These are phyloP conservation scores for Merluccius polli DNA, from an alignment of 2,797 vertebrate genomes.

Conservation along the genomic window DNA sequence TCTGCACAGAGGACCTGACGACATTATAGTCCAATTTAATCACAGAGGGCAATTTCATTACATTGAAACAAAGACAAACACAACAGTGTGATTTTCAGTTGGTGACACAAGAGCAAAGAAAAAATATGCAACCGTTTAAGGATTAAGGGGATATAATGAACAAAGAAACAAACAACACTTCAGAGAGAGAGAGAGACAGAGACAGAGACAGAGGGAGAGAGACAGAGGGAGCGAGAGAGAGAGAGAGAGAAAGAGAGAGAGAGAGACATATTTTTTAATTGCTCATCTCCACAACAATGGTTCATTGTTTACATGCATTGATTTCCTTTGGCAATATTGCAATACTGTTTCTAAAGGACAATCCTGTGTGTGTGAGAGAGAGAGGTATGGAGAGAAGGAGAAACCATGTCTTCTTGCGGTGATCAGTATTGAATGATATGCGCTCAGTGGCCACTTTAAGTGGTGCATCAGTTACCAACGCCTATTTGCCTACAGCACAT, in stretches of 20 bases:
- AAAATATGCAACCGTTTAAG: background rate
- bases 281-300: background rate
- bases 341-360: background rate
- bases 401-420: background rate
- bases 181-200: background rate
- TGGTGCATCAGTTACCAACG: background rate
- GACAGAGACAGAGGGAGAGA: background rate
- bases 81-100: background rate
- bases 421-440: background rate
- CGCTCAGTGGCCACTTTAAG: background rate
- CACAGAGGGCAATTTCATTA: background rate
- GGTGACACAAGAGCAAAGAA: background rate
- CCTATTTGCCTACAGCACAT: background rate
- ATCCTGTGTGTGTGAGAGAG: background rate
- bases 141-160: background rate
- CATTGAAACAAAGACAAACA: conserved; percentile 6
- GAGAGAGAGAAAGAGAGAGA: background rate
- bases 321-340: background rate
- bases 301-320: conserved; percentile 5
- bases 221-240: background rate
- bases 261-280: background rate
- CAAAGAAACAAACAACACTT: background rate
- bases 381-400: background rate
- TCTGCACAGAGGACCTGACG: background rate
- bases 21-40: conserved; percentile 5